These are phyloP conservation scores for Atrichornis clamosus DNA, from an alignment of 2,113 vertebrate genomes.

Conservation along the genomic window DNA sequence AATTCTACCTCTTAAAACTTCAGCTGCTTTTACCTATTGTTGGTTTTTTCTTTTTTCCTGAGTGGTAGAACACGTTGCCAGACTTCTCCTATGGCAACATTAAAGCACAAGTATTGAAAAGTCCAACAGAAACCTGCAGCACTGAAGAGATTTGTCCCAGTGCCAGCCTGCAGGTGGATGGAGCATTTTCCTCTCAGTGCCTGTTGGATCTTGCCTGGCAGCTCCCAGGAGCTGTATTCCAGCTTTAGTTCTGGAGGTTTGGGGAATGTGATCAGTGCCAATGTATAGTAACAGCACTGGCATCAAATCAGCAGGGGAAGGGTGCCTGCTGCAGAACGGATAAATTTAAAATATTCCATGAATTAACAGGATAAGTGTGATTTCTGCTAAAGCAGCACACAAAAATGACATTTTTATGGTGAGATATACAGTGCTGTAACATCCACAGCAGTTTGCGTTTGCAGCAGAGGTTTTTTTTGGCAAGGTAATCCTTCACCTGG, in stretches of 20 bases:
- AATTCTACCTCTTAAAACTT: neutral
- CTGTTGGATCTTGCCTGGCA: constrained; percentile 68
- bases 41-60: neutral
- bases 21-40: neutral
- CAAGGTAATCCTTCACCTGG: neutral
- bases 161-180: constrained; percentile 78
- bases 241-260: neutral
- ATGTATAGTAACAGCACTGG: neutral
- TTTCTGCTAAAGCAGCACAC: neutral
- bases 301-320: neutral
- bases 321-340: neutral
- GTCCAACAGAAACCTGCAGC: constrained; percentile 56
- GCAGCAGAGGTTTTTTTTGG: neutral
- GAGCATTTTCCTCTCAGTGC: constrained; percentile 53
- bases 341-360: neutral
- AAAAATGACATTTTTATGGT: neutral
- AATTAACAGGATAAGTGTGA: neutral
- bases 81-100: neutral
- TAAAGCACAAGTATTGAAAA: constrained; percentile 1
- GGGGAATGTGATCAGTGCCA: constrained; percentile 2
- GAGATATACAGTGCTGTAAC: neutral
- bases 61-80: neutral
- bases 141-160: constrained; percentile 50
- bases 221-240: constrained; percentile 47
- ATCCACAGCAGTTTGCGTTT: neutral